Evolutionary conservation across 2,113 vertebrate genomes (phyloP).

Genomic region (Falco punctatus): DNA sequence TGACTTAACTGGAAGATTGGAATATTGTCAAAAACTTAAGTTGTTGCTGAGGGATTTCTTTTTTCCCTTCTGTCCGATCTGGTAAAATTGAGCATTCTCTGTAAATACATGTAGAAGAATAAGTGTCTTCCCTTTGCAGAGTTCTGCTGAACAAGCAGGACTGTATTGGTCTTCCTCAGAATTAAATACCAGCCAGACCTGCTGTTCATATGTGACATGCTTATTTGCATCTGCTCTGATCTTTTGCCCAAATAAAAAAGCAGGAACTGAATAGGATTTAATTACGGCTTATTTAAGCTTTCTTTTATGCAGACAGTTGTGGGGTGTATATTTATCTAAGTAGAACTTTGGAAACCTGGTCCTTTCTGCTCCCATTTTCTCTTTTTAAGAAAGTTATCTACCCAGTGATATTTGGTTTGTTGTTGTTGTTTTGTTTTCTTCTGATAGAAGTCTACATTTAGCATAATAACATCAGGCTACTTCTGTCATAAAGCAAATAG

Average conservation of each 20-base stretch:
- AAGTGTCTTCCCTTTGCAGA: background rate
- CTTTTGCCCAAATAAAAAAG: slow-evolving; percentile 57
- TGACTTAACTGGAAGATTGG: background rate
- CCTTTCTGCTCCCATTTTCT: background rate
- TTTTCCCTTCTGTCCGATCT: background rate
- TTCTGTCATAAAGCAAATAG: background rate
- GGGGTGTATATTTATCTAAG: background rate
- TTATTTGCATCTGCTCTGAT: slow-evolving; percentile 62
- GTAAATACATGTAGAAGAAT: background rate
- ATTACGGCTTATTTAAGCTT: slow-evolving; percentile 20
- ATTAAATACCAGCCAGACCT: slow-evolving; percentile 39
- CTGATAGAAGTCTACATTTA: background rate
- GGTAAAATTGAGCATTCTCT: background rate
- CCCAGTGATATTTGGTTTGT: background rate
- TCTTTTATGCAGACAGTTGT: slow-evolving; percentile 2
- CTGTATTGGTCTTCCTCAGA: background rate
- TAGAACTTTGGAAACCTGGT: background rate
- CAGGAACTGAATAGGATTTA: slow-evolving; percentile 28
- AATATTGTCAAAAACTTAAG: background rate
- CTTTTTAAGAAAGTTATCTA: background rate
- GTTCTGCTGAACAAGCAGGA: slow-evolving; percentile 27
- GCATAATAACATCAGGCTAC: background rate
- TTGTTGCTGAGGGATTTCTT: background rate
- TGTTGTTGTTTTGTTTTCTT: background rate
- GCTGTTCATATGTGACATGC: slow-evolving; percentile 49